Conservation (phyloP, 2,888 invertebrate genomes). For the Philonicus albiceps region DNA sequence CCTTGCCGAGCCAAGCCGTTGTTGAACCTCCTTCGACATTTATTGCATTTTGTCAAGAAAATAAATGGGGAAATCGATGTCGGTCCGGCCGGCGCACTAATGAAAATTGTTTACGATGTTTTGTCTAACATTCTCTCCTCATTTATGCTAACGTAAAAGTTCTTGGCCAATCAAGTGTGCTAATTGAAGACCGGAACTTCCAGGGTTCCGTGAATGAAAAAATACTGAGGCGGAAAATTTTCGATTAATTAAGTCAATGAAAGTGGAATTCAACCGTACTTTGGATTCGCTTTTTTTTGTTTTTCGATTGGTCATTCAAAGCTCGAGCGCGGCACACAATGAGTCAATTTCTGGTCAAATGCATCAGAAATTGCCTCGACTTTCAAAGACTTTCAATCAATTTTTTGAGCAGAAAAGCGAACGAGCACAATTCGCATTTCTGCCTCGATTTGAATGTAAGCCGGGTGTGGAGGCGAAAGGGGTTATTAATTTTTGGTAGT, state of each 20-base stretch:
- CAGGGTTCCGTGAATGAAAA: slow-evolving; percentile 17
- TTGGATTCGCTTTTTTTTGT: slow-evolving; percentile 8
- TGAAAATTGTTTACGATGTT: slow-evolving; percentile 34
- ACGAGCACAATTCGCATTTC: not conserved
- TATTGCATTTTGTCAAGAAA: slow-evolving; percentile 19
- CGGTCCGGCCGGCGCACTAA: not conserved
- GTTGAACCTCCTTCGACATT: not conserved
- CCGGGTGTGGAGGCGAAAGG: too few species aligned
- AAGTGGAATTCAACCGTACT: slow-evolving; percentile 42
- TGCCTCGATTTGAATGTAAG: not conserved
- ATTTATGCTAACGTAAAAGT: slow-evolving; percentile 15
- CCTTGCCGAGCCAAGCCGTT: not conserved
- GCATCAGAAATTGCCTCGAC: not conserved
- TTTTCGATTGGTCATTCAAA: slow-evolving; percentile 31
- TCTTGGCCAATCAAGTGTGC: slow-evolving; percentile 33
- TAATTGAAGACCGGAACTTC: slow-evolving; percentile 39
- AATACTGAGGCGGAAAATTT: slow-evolving; percentile 47
- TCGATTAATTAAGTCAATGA: slow-evolving; percentile 47
- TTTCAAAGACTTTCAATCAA: slow-evolving; percentile 19
- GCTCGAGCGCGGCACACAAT: not conserved
- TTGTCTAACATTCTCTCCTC: slow-evolving; percentile 29
- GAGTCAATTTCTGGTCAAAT: slow-evolving; percentile 39
- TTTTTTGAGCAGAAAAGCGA: not conserved
- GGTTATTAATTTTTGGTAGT: not conserved
- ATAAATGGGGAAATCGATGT: slow-evolving; percentile 24